phyloP scores from a whole-genome alignment of 2,113 vertebrate species.

The Dromaius novaehollandiae region DNA sequence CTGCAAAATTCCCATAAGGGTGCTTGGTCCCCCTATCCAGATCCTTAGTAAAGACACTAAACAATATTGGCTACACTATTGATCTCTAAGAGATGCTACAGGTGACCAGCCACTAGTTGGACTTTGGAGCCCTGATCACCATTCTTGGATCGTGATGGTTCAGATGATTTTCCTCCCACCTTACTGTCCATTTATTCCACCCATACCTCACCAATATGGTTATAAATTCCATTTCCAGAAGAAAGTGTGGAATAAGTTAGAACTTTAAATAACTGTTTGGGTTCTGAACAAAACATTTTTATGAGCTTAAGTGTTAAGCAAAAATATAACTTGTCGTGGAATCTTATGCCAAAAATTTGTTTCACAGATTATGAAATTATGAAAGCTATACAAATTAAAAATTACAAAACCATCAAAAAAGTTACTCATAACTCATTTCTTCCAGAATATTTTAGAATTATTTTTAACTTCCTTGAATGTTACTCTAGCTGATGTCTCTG shows the following conservation, averaged over 20 bases:
- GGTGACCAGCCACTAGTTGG: neutral
- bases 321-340: neutral
- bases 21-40: neutral
- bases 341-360: neutral
- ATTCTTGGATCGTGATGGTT: neutral
- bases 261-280: neutral
- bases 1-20: neutral
- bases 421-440: neutral
- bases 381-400: neutral
- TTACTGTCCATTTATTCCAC: neutral
- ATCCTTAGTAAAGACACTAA: neutral
- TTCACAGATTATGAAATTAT: neutral
- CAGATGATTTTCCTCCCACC: neutral
- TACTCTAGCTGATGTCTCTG: neutral
- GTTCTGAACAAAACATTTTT: neutral
- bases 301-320: neutral
- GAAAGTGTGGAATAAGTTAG: neutral
- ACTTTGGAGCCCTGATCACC: neutral
- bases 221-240: neutral
- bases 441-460: conserved; percentile 11
- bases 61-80: neutral
- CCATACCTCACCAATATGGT: neutral
- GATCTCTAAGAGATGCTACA: neutral
- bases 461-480: conserved; percentile 13
- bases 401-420: neutral